These are phyloP conservation scores for Spinibarbus caldwelli DNA, from an alignment of 2,797 vertebrate species.

Conservation along the genomic window DNA sequence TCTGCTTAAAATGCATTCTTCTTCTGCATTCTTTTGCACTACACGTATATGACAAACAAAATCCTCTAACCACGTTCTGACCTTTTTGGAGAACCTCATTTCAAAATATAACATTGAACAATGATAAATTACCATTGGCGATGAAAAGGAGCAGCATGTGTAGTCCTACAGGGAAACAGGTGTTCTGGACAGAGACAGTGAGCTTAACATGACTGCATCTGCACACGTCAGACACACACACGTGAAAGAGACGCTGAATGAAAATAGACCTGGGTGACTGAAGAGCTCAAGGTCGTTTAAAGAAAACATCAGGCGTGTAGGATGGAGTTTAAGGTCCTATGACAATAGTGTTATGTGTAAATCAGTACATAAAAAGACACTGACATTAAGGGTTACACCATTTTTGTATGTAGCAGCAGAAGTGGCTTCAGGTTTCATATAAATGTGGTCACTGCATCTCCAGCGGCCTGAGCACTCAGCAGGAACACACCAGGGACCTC, in stretches of 20 bases:
- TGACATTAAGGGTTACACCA: slow-evolving; percentile 49
- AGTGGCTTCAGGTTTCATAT: slow-evolving; percentile 59
- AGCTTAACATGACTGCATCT: slow-evolving; percentile 29
- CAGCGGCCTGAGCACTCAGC: slow-evolving; percentile 44
- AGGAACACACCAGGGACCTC: slow-evolving; percentile 54
- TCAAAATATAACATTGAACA: slow-evolving; percentile 11
- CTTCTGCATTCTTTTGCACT: too few relatives aligned
- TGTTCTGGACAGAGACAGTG: slow-evolving; percentile 50
- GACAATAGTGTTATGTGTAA: slow-evolving; percentile 24
- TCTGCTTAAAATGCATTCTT: background rate
- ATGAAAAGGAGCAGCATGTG: background rate
- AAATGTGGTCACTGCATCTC: slow-evolving; percentile 44
- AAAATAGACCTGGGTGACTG: slow-evolving; percentile 23
- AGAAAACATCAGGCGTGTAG: background rate
- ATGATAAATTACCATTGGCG: background rate
- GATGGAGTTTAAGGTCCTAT: slow-evolving; percentile 10
- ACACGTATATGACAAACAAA: background rate
- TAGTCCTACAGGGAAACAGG: slow-evolving; percentile 36
- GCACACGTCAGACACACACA: slow-evolving; percentile 9
- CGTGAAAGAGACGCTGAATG: slow-evolving; percentile 8
- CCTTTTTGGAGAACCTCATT: background rate
- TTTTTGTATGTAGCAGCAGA: slow-evolving; percentile 52
- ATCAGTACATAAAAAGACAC: slow-evolving; percentile 16
- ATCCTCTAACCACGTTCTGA: background rate
- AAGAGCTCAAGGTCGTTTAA: slow-evolving; percentile 27